Percentiles rank a stretch among this genome's conserved stretches.
Evolutionary conservation across 1,140 invertebrate genomes (phyloP).

Genomic region (Musca vetustissima): DNA sequence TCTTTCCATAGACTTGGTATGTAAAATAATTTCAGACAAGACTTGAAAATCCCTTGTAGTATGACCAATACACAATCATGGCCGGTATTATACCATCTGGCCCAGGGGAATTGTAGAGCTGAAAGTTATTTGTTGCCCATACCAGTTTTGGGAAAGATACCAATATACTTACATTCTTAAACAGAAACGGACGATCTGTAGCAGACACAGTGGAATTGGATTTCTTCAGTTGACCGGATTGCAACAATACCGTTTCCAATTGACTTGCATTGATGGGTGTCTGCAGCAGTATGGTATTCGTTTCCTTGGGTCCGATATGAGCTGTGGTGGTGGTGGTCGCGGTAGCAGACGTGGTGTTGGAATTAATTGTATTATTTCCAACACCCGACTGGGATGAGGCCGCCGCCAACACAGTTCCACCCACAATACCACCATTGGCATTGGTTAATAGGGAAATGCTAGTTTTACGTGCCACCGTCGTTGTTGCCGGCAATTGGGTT

Average conservation of each 20-base stretch:
- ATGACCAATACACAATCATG: too few relatives aligned
- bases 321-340: background rate
- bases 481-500: conserved; percentile 49
- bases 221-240: conserved; percentile 30
- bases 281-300: conserved; percentile 49
- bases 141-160: too few relatives aligned
- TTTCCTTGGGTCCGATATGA: conserved; percentile 3
- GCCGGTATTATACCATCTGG: too few relatives aligned
- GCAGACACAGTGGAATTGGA: conserved; percentile 29
- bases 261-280: conserved; percentile 55
- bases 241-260: conserved; percentile 46
- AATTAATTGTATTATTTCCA: too few relatives aligned
- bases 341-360: too few relatives aligned
- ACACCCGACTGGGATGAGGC: too few relatives aligned
- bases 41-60: too few relatives aligned
- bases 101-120: too few relatives aligned
- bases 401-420: too few relatives aligned
- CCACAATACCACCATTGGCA: background rate
- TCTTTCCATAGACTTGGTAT: too few relatives aligned
- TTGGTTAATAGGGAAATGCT: conserved; percentile 27
- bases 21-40: too few relatives aligned
- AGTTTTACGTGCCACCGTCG: conserved; percentile 33
- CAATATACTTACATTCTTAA: conserved; percentile 46
- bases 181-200: conserved; percentile 46
- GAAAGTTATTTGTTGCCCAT: background rate